Evolutionary conservation across 1,140 invertebrate species (phyloP), one percentile per base, ranked within the genome.

Genomic region (Rhagoletis zephyria): DNA sequence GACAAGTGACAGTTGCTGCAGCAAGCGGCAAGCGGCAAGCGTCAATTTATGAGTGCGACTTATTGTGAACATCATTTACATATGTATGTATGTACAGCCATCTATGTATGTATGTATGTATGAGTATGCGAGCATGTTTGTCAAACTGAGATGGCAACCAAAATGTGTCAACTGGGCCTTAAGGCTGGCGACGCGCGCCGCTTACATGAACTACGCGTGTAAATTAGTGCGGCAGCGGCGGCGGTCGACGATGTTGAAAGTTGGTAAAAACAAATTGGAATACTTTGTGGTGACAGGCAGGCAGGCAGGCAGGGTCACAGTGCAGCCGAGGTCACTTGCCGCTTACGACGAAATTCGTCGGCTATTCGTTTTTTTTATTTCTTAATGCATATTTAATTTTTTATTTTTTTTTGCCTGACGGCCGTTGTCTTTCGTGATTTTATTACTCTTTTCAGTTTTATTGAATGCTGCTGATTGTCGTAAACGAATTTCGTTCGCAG

Each of bases 401-500:
- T 30, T 30, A 30, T 30, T 30, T 30, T 30, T 30, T 30, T 10
- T 56, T 56, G 51, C 51, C 9, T 56, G 30, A 30, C 16, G 7
- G 64, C 64, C 70, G 19, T 19, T 59, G 74, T 7, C 51, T 81
- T 19, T 56, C 48, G 48, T 7, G 5, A 81, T 81, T 51, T 81
- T 51, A 56, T 48, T 51, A 4, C 48, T 30, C 6, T 30, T 59
- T 81, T 19, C n/a, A 81, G 51, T 81, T 81, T 56, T 81, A 56
- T 81, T 81, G 74, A 81, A 81, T 16, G 45, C 48, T 59, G 74
- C 74, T 81, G 74, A 81, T 81, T 81, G 74, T 56, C 74, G 74
- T 81, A 81, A 81, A 81, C 56, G 74, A 56, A 81, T 48, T 81
- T 77, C 70, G 45, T 77, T 77, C 70, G 45, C 45, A n/a, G 70